Base-by-base conservation (phyloP, 2,888 invertebrate species). In the Mesopsocus fuscifrons region DNA sequence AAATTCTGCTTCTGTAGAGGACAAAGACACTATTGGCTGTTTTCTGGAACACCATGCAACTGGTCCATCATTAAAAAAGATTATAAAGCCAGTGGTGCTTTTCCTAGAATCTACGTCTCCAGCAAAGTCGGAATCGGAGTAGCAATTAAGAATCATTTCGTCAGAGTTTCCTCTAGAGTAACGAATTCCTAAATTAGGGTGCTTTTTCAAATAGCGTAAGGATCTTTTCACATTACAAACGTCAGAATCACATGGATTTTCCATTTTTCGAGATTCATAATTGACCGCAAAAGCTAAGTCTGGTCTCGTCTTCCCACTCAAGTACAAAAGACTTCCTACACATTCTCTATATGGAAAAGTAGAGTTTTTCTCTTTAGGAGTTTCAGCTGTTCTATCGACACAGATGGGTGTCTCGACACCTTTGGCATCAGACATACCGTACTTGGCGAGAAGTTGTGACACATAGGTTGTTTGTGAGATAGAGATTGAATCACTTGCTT, bases 1-100 rank as follows among this genome's bases (percentile, higher is more conserved):
- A 35, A 50, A 52, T 44, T 55, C 53, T 9, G 54, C 51, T 41
- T 53, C 53, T 2, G 26, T 26, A 3, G 47, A 48, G 6, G 50
- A 54, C 4, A 47, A 41, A 1, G 53, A 47, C 3, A 53, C 51
- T 6, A 52, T 47, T 30, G 49, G 42, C 44, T 55, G 54, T 44
- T 47, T 46, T 46, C 50, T 41, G 5, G 50, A 48, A 34, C 46
- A 43, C 53, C 53, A 53, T 6, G 35, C 41, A 2, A 54, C 46
- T n/a, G 53, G 52, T 34, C 52, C 52, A 31, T 47, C 49, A n/a
- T 21, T 30, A 8, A 34, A 34, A 3, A 23, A 13, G 21, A 45
- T 21, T 2, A 42, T 38, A 32, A 34, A 26, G 16, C 49, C 47
- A 17, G 41, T 35, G 4, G 45, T 48, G 13, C 42, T 41, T 38